phyloP scores from a whole-genome alignment of 2,797 vertebrate genomes.

The Poecilia wingei region DNA sequence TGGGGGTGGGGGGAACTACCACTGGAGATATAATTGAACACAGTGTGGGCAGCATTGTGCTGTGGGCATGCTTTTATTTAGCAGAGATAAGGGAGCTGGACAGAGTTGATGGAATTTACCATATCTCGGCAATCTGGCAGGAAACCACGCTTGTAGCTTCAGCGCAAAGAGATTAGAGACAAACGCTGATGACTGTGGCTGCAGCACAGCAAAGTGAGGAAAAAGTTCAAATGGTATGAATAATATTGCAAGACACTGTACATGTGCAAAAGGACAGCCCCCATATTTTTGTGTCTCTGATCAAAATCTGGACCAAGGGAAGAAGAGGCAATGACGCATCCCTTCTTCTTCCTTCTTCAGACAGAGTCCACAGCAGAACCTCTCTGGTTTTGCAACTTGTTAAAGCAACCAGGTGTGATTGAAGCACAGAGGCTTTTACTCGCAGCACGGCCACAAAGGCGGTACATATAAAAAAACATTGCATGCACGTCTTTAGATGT shows the following conservation, averaged over 20 bases:
- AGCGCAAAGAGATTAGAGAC: neutral
- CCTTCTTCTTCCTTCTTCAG: neutral
- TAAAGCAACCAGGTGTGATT: conserved; percentile 4
- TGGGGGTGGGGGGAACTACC: neutral
- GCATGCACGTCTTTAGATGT: conserved; percentile 22
- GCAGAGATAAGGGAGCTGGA: neutral
- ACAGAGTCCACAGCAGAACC: neutral
- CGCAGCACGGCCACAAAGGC: conserved; percentile 5
- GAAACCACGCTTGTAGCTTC: neutral
- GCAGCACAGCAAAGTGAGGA: neutral
- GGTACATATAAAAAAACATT: conserved; percentile 16
- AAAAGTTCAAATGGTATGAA: neutral
- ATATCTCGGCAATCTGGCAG: neutral
- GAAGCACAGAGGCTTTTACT: neutral
- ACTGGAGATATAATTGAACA: neutral
- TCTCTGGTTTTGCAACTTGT: conserved; percentile 1
- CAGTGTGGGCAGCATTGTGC: neutral
- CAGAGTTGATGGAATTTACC: neutral
- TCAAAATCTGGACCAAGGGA: neutral
- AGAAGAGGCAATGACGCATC: neutral
- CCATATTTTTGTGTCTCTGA: neutral
- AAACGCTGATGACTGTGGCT: neutral
- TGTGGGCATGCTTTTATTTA: neutral
- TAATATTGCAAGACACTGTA: neutral
- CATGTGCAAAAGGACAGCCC: neutral